A percentile compares a stretch with the other conserved stretches of the same genome.
phyloP scores from a whole-genome alignment of 2,888 invertebrate species.

The Argyra leucocephala region DNA sequence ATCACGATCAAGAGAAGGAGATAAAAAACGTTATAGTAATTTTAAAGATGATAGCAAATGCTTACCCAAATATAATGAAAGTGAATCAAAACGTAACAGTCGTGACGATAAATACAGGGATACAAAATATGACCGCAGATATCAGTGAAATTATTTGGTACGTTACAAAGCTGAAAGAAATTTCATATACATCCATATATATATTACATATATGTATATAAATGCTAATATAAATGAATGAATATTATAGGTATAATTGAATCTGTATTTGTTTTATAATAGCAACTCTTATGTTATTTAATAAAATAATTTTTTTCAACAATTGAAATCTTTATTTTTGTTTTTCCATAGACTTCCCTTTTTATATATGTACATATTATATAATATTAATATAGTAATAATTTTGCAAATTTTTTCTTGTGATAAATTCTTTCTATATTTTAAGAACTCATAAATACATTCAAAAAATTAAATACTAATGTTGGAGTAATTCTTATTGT shows the following conservation, averaged over 20 bases:
- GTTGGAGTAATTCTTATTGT: neutral
- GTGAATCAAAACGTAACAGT: neutral
- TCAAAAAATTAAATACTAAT: neutral
- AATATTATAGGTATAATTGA: neutral
- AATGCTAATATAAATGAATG: too few species aligned
- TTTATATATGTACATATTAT: too few species aligned
- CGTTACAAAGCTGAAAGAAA: neutral
- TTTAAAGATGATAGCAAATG: neutral
- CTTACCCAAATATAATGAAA: neutral
- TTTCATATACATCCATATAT: neutral
- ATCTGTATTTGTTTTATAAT: neutral
- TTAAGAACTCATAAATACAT: neutral
- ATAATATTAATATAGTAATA: too few species aligned
- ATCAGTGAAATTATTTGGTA: neutral
- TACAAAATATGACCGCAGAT: neutral
- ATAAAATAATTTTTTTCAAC: too few species aligned
- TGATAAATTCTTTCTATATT: too few species aligned
- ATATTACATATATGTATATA: neutral
- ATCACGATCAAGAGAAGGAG: neutral
- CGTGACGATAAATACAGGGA: neutral
- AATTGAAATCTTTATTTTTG: too few species aligned
- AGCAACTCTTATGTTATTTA: too few species aligned
- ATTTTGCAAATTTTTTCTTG: too few species aligned
- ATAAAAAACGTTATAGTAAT: slow-evolving; percentile 1
- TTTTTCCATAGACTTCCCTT: too few species aligned